Base-by-base conservation (phyloP, 2,888 invertebrate genomes). In the Xylota sylvarum region DNA sequence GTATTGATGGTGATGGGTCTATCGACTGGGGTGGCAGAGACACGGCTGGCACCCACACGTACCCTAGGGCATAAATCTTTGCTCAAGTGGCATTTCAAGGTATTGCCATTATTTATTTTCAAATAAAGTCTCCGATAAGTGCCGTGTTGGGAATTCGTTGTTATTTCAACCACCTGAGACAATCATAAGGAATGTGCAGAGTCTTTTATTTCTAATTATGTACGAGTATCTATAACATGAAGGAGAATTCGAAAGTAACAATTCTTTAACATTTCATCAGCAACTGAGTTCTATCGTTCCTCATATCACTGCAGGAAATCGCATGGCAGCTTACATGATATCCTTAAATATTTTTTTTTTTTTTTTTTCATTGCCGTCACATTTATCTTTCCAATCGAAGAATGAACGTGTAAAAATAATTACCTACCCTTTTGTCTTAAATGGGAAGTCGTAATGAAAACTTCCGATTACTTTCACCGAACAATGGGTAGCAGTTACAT, bases 1-100 rank as follows among this genome's bases (percentile, higher is more conserved):
- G 69, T 82, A 86, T 78, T 82, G 86, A 86, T 86, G 73, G 56
- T 78, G 82, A 86, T 86, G 86, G 86, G 77, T 77, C 76, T 81
- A 77, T 79, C 12, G 67, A 43, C 17, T 52, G 40, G 79, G 56
- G 81, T 77, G 70, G 70, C 64, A 23, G 58, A 35, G 43, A 74
- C 56, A 69, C 14, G 40, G 37, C 40, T 17, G 58, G 72, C 69
- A 48, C 56, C 72, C 50, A 9, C 82, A 78, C 73, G 55, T 62
- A 62, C 78, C 73, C 69, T 14, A 56, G 69, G 78, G 77, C 77
- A 86, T 86, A 86, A 86, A 86, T 86, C 86, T 78, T 82, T 19
- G 64, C 73, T 58, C 78, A 82, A 86, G 77, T 82, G 86, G 76
- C 77, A 73, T 86, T 73, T 64, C 73, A 86, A 86, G 86, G 86